A percentile compares a stretch with the other conserved stretches of the same genome.
Conservation (phyloP, 2,113 vertebrate genomes). For the Cheilinus undulatus region DNA sequence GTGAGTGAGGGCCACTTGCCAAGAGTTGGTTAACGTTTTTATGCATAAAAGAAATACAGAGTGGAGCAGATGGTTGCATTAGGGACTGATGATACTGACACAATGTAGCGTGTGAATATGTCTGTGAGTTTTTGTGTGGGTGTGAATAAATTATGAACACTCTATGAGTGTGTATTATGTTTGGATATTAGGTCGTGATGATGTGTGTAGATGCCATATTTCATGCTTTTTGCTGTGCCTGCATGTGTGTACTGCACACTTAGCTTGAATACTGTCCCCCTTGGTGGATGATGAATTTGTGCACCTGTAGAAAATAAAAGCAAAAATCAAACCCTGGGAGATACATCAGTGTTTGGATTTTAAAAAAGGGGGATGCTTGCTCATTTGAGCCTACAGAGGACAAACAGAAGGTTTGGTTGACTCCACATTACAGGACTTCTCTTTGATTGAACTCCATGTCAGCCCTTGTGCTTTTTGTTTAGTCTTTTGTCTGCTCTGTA, state of each 20-base stretch:
- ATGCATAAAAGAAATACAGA: constrained; percentile 76
- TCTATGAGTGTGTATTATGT: constrained; percentile 44
- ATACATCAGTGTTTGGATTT: constrained; percentile 14
- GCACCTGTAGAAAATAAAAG: constrained; percentile 15
- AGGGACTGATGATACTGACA: constrained; percentile 77
- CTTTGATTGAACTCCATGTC: constrained; percentile 60
- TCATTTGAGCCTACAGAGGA: constrained; percentile 22
- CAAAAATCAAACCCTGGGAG: not conserved
- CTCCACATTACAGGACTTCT: constrained; percentile 45
- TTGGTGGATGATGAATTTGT: not conserved
- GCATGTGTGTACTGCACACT: not conserved
- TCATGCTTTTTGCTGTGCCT: constrained; percentile 17
- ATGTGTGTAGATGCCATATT: constrained; percentile 23
- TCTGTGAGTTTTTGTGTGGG: constrained; percentile 47
- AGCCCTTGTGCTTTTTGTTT: constrained; percentile 37
- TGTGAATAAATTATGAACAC: constrained; percentile 55
- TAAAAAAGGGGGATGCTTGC: not conserved
- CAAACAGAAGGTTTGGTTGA: constrained; percentile 50
- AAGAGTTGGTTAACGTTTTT: constrained; percentile 77
- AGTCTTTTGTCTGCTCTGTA: constrained; percentile 32
- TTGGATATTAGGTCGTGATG: constrained; percentile 22
- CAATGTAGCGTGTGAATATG: constrained; percentile 53
- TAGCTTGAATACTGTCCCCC: not conserved
- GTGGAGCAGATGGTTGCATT: constrained; percentile 81
- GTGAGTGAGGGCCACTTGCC: constrained; percentile 72